Conservation (phyloP, 2,888 invertebrate species). For the Carterocephalus palaemon region DNA sequence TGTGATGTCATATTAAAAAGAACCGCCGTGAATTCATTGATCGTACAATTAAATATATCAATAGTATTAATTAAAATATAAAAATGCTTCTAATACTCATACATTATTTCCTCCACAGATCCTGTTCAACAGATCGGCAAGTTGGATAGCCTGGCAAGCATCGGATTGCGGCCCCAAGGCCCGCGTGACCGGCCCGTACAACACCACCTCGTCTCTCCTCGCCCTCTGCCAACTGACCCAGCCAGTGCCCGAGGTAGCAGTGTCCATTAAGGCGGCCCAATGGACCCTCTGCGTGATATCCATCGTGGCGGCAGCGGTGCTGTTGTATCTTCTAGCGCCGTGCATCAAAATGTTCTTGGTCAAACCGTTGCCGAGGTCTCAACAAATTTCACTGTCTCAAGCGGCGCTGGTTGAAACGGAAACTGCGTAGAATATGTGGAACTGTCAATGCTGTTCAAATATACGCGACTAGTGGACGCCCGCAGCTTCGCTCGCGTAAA, state of each 20-base stretch:
- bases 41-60: no score
- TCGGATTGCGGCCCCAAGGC: constrained; percentile 65
- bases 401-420: constrained; percentile 59
- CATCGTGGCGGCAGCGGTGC: constrained; percentile 52
- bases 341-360: constrained; percentile 52
- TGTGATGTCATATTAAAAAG: no score
- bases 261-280: constrained; percentile 61
- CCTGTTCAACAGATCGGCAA: constrained; percentile 67
- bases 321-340: constrained; percentile 60
- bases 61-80: no score
- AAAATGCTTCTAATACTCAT: no score
- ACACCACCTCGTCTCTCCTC: constrained; percentile 45
- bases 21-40: no score
- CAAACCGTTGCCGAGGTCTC: constrained; percentile 44
- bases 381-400: constrained; percentile 61
- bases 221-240: constrained; percentile 43
- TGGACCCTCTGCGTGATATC: constrained; percentile 61
- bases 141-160: constrained; percentile 66
- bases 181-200: constrained; percentile 61
- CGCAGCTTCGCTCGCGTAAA: no score
- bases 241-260: constrained; percentile 43
- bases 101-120: constrained; percentile 47
- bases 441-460: neutral
- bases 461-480: no score
- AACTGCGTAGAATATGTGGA: neutral